Evolutionary conservation across 2,113 vertebrate species (phyloP).

Genomic region (Toxotes jaculatrix): DNA sequence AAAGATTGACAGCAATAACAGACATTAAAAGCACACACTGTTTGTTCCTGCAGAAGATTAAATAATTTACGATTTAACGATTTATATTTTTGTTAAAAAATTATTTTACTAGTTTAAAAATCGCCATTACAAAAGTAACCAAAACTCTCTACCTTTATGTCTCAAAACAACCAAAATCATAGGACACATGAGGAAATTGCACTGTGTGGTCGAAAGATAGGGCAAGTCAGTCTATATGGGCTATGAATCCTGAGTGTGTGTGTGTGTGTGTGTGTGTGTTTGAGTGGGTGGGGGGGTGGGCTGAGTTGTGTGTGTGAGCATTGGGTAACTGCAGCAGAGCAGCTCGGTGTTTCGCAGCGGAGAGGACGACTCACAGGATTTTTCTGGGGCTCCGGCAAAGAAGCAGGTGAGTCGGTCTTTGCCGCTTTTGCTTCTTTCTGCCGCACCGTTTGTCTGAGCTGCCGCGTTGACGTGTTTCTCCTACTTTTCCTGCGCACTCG

Average conservation of each 20-base stretch:
- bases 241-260: neutral
- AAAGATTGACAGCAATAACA: no score
- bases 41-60: neutral
- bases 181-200: neutral
- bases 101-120: no score
- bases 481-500: neutral
- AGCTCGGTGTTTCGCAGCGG: slow-evolving; percentile 32
- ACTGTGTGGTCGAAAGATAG: neutral
- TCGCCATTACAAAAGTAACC: neutral
- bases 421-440: neutral
- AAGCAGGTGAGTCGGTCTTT: slow-evolving; percentile 54
- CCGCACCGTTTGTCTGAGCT: neutral
- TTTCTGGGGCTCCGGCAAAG: slow-evolving; percentile 22
- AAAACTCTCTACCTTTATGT: no score
- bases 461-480: neutral
- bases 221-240: neutral
- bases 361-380: slow-evolving; percentile 13
- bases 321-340: slow-evolving; percentile 57
- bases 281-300: neutral
- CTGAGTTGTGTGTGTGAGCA: slow-evolving; percentile 7
- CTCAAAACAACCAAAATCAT: neutral
- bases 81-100: no score
- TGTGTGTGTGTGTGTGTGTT: neutral
- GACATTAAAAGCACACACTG: neutral
- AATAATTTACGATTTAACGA: neutral